A percentile compares a stretch with the other conserved stretches of the same genome.
phyloP scores from a whole-genome alignment of 2,888 invertebrate genomes.

The Bedellia somnulentella region DNA sequence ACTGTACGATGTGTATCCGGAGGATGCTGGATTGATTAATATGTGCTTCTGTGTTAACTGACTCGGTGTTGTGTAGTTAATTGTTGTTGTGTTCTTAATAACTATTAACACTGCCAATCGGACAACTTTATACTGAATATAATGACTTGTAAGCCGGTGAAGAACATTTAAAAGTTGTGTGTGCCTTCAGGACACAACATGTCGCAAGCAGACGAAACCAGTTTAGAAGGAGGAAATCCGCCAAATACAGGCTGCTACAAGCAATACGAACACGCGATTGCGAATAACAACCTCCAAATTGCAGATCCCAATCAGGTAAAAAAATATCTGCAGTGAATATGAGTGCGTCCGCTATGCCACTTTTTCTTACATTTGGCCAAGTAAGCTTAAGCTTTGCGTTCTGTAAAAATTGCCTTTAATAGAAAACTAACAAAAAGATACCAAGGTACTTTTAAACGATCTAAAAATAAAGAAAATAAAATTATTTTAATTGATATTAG shows the following conservation, averaged over 20 bases:
- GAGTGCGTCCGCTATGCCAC: conserved; percentile 29
- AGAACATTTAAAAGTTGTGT: conserved; percentile 52
- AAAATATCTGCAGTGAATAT: too few relatives aligned
- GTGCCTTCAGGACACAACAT: conserved; percentile 83
- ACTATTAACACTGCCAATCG: too few relatives aligned
- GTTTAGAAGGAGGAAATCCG: conserved; percentile 76
- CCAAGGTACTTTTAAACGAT: too few relatives aligned
- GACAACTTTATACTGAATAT: too few relatives aligned
- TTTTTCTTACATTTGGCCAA: too few relatives aligned
- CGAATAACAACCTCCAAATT: conserved; percentile 36
- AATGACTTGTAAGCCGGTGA: too few relatives aligned
- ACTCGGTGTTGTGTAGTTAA: conserved; percentile 56
- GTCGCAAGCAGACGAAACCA: conserved; percentile 86
- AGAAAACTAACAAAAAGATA: too few relatives aligned
- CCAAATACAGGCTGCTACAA: conserved; percentile 77
- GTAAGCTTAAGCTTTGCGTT: too few relatives aligned
- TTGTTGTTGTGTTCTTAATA: too few relatives aligned
- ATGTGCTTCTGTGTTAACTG: conserved; percentile 43
- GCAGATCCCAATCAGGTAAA: conserved; percentile 44
- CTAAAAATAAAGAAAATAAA: too few relatives aligned
- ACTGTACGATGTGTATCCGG: conserved; percentile 53
- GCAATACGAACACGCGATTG: conserved; percentile 71
- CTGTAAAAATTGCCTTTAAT: too few relatives aligned
- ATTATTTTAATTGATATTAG: not conserved
- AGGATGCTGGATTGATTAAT: conserved; percentile 50